Conservation (phyloP, 1,140 invertebrate species). For the Andrena cerasifolii region DNA sequence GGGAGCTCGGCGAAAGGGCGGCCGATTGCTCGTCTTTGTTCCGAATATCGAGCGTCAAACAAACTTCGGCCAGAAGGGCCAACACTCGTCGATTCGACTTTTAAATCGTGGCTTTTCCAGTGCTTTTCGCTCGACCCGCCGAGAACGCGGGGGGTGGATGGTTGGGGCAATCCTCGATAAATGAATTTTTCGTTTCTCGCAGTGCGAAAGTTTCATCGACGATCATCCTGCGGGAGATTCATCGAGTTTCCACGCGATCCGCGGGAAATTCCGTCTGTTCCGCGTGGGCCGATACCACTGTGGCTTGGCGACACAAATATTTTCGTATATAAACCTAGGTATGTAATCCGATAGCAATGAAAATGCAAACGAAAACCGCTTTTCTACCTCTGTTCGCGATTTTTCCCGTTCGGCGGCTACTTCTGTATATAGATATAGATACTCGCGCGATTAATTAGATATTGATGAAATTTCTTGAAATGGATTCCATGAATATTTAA, state of each 20-base stretch:
- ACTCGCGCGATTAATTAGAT: too few species aligned
- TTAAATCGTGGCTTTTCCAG: constrained; percentile 52
- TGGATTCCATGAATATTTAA: neutral
- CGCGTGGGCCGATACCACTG: neutral
- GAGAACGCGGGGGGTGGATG: neutral
- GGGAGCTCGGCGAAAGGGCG: neutral
- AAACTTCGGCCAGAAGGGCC: neutral
- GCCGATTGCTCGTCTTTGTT: neutral
- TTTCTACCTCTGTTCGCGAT: too few species aligned
- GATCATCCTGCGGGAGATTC: neutral
- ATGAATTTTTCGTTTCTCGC: constrained; percentile 27
- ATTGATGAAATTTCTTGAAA: neutral
- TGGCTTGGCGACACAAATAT: constrained; percentile 10
- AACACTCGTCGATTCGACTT: constrained; percentile 62
- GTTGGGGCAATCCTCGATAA: neutral
- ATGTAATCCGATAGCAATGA: neutral
- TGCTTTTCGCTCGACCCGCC: constrained; percentile 49
- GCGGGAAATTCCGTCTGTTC: neutral
- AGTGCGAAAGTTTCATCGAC: neutral
- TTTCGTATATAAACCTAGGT: neutral
- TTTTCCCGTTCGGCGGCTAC: too few species aligned
- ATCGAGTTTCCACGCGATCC: neutral
- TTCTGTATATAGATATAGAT: too few species aligned
- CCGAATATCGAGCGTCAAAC: neutral
- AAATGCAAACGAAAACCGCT: neutral